Conservation (phyloP, 2,797 vertebrate genomes). For the Buphagus erythrorhynchus region DNA sequence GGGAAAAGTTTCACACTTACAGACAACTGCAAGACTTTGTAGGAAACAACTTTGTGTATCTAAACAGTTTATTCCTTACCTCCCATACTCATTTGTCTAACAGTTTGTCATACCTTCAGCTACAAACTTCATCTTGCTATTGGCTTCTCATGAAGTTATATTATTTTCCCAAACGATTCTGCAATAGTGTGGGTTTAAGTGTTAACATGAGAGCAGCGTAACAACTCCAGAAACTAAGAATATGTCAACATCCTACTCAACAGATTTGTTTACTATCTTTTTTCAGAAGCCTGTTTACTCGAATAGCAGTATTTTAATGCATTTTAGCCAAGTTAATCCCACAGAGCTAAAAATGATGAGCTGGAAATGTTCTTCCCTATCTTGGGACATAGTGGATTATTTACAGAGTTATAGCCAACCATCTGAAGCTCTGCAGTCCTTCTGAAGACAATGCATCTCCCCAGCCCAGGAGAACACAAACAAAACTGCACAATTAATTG, state of each 20-base stretch:
- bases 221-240: neutral
- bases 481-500: neutral
- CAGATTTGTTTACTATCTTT: constrained; percentile 35
- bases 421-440: neutral
- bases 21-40: neutral
- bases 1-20: neutral
- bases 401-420: neutral
- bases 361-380: neutral
- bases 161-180: neutral
- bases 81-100: neutral
- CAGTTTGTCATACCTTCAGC: neutral
- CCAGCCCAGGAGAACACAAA: neutral
- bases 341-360: neutral
- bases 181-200: neutral
- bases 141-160: neutral
- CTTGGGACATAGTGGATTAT: neutral
- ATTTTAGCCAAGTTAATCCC: constrained; percentile 2
- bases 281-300: neutral
- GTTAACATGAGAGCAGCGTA: neutral
- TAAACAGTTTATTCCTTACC: neutral
- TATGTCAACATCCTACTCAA: constrained; percentile 12
- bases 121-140: neutral
- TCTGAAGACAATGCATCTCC: neutral
- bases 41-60: neutral
- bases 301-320: neutral